Evolutionary conservation across 1,140 invertebrate species (phyloP), one percentile per base, ranked within the genome.

Genomic region (Frieseomelitta varia): DNA sequence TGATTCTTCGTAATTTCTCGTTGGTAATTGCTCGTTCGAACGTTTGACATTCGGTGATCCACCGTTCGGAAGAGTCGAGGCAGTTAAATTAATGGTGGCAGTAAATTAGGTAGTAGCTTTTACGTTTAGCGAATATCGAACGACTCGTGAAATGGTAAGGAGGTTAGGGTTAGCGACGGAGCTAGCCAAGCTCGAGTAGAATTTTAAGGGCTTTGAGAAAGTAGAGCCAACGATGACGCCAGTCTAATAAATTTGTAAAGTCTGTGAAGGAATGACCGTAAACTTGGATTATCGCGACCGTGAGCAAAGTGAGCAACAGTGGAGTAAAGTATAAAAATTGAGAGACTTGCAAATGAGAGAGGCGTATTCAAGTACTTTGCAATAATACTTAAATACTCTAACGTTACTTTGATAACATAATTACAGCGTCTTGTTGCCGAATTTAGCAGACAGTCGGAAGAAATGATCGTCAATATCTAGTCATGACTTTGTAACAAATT

Each of bases 1-100:
- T 61, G 56, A 63, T 76, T 76, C 74, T 11, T 76, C 24, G 55
- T 34, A 21, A 34, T 75, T 75, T 75, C 39, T 47, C 55, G 30
- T 1, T 15, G 14, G 19, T 58, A 56, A 75, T 58, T 53, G 53
- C 17, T 24, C 21, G n/a, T 27, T 17, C 56, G 8, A 75, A 15
- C 56, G 34, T n/a, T 63, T 47, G n/a, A 58, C 34, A 12, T 61
- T 76, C 24, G 15, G 4, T 1, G 56, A 61, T 55, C 24, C 12
- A 71, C n/a, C 39, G 34, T 0, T 30, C 8, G 10, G n/a, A 27
- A 21, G 47, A 21, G n/a, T 27, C 21, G n/a, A 15, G 27, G 24
- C 58, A n/a, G 58, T 61, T 61, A 61, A 0, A 61, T n/a, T n/a
- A 61, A 61, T 12, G 24, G 3, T 2, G 10, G n/a, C 14, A 12